phyloP scores from a whole-genome alignment of 1,140 invertebrate genomes.

The Vollenhovia emeryi region DNA sequence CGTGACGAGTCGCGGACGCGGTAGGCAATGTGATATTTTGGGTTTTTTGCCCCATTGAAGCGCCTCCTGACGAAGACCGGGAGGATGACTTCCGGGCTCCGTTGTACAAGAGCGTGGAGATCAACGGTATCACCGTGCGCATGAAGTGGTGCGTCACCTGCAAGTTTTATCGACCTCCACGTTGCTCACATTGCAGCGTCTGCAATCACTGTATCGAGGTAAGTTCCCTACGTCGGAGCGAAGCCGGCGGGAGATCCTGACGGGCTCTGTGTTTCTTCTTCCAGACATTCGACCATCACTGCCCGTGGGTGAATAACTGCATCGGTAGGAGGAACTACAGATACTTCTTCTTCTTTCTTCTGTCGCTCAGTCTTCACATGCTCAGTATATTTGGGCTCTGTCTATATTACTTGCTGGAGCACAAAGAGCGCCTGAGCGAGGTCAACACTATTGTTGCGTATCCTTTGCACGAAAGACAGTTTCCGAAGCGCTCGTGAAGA shows the following conservation, averaged over 20 bases:
- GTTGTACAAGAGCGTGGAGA: constrained; percentile 98
- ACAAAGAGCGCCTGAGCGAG: constrained; percentile 92
- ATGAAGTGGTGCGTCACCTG: constrained; percentile 99
- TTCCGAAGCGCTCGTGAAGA: neutral
- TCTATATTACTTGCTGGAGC: constrained; percentile 95
- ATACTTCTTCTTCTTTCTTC: constrained; percentile 99
- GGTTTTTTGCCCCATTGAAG: constrained; percentile 86
- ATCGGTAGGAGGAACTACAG: constrained; percentile 99
- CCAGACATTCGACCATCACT: constrained; percentile 99
- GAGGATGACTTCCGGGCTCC: constrained; percentile 99
- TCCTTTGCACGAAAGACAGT: constrained; percentile 87
- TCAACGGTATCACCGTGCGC: constrained; percentile 98
- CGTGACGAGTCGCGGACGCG: neutral
- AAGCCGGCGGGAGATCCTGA: too few species aligned
- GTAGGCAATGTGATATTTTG: too few species aligned
- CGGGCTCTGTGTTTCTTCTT: constrained; percentile 72
- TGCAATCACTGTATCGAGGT: constrained; percentile 99
- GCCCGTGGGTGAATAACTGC: constrained; percentile 99
- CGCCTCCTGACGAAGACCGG: constrained; percentile 97
- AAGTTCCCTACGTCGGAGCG: too few species aligned
- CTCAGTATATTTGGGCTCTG: constrained; percentile 97
- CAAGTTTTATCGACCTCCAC: constrained; percentile 99
- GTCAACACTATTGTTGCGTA: constrained; percentile 96
- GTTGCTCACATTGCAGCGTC: constrained; percentile 99
- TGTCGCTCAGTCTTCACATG: constrained; percentile 98